These are phyloP conservation scores for Propsilocerus akamusi DNA, from an alignment of 1,140 invertebrate species.

Conservation along the genomic window DNA sequence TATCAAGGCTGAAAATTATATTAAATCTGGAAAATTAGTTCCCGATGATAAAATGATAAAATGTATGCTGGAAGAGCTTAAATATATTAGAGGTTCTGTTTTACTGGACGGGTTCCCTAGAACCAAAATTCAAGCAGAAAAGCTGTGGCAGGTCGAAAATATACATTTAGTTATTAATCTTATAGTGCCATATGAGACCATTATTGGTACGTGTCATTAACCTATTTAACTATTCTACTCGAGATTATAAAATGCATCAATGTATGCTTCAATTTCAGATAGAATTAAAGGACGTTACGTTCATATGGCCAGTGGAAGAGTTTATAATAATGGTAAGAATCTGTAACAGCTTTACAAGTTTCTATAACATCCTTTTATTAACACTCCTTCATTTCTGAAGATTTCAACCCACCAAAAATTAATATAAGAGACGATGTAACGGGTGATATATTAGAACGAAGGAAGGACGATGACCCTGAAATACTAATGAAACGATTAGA, in stretches of 20 bases:
- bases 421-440: slow-evolving; percentile 76
- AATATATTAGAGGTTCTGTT: slow-evolving; percentile 46
- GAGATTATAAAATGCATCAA: not conserved
- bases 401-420: slow-evolving; percentile 81
- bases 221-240: not conserved
- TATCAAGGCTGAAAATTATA: slow-evolving; percentile 52
- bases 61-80: slow-evolving; percentile 63
- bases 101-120: slow-evolving; percentile 89
- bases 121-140: slow-evolving; percentile 66
- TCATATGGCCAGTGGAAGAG: slow-evolving; percentile 73
- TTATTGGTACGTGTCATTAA: slow-evolving; percentile 31
- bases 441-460: slow-evolving; percentile 61
- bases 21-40: slow-evolving; percentile 67
- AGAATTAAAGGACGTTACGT: slow-evolving; percentile 69
- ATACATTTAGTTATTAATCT: slow-evolving; percentile 75
- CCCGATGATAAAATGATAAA: slow-evolving; percentile 76
- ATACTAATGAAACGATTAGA: slow-evolving; percentile 62
- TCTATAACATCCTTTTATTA: no score
- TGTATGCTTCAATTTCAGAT: slow-evolving; percentile 12
- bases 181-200: slow-evolving; percentile 76
- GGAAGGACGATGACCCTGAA: slow-evolving; percentile 82
- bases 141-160: slow-evolving; percentile 43
- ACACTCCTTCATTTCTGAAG: no score
- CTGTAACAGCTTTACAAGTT: no score
- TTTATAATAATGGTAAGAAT: slow-evolving; percentile 84